A percentile compares a stretch with the other conserved stretches of the same genome.
Conservation (phyloP, 2,888 invertebrate genomes). For the Nemoura dubitans region DNA sequence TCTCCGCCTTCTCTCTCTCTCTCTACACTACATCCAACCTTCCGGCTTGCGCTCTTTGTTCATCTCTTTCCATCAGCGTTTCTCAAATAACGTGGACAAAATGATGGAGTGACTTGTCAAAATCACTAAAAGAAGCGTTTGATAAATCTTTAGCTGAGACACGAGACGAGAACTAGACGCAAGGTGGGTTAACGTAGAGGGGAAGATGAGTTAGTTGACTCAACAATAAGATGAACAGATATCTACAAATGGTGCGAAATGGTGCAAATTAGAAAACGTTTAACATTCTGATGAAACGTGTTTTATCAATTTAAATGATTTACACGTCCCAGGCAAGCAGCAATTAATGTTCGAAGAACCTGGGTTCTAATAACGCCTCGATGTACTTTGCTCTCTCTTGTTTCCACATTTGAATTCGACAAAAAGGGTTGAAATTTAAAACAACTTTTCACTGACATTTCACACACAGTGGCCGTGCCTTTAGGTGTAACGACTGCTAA, state of each 20-base stretch:
- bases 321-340: not conserved
- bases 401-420: not conserved
- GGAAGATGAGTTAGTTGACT: conserved; percentile 23
- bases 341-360: not conserved
- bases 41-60: not conserved
- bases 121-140: conserved; percentile 39
- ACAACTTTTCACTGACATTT: conserved; percentile 7
- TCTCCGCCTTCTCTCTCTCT: conserved; percentile 1
- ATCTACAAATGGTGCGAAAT: not conserved
- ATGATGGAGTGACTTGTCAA: conserved; percentile 40
- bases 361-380: not conserved
- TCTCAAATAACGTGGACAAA: conserved; percentile 22
- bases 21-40: conserved; percentile 7
- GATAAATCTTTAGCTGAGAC: conserved; percentile 36
- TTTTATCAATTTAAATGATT: conserved; percentile 3
- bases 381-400: not conserved
- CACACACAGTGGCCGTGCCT: not conserved
- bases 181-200: not conserved
- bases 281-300: not conserved
- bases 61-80: conserved; percentile 29
- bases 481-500: conserved; percentile 12
- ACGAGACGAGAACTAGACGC: not conserved
- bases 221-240: conserved; percentile 28
- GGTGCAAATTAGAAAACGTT: conserved; percentile 1
- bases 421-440: not conserved